A percentile compares a stretch with the other conserved stretches of the same genome.
Conservation (phyloP, 2,888 invertebrate species). For the Philereme transversata region DNA sequence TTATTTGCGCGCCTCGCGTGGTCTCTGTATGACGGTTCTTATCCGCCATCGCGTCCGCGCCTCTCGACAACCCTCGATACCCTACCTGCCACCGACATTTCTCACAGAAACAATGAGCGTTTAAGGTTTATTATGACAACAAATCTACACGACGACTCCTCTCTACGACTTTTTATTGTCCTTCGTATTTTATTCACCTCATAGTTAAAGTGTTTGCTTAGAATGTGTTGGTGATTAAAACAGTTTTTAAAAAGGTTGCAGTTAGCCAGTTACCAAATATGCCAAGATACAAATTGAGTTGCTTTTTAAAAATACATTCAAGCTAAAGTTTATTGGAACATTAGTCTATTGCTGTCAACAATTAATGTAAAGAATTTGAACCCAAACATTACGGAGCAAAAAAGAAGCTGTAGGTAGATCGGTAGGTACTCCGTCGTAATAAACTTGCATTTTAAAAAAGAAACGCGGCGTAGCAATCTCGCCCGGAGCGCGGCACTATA, state of each 20-base stretch:
- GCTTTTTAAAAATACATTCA: too few relatives aligned
- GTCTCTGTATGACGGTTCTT: slow-evolving; percentile 67
- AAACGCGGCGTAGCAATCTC: slow-evolving; percentile 33
- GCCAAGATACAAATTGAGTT: too few relatives aligned
- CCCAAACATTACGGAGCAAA: slow-evolving; percentile 20
- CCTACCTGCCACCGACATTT: slow-evolving; percentile 66
- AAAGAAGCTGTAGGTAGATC: slow-evolving; percentile 4
- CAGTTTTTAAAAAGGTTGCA: background rate
- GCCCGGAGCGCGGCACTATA: slow-evolving; percentile 51
- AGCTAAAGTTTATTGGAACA: background rate
- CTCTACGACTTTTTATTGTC: slow-evolving; percentile 40
- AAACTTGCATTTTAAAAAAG: slow-evolving; percentile 31
- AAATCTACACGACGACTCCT: slow-evolving; percentile 46
- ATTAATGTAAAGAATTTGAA: background rate
- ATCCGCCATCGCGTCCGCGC: slow-evolving; percentile 75
- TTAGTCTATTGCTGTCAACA: slow-evolving; percentile 4
- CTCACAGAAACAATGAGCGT: slow-evolving; percentile 79
- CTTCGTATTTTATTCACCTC: slow-evolving; percentile 31
- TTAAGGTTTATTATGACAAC: slow-evolving; percentile 74
- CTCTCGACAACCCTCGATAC: slow-evolving; percentile 61
- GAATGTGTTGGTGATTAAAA: slow-evolving; percentile 24
- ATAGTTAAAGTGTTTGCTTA: slow-evolving; percentile 22
- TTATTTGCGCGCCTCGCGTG: slow-evolving; percentile 62
- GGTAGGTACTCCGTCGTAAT: slow-evolving; percentile 12
- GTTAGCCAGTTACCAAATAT: background rate